phyloP scores from a whole-genome alignment of 2,888 invertebrate genomes.

The Ametastegia equiseti region DNA sequence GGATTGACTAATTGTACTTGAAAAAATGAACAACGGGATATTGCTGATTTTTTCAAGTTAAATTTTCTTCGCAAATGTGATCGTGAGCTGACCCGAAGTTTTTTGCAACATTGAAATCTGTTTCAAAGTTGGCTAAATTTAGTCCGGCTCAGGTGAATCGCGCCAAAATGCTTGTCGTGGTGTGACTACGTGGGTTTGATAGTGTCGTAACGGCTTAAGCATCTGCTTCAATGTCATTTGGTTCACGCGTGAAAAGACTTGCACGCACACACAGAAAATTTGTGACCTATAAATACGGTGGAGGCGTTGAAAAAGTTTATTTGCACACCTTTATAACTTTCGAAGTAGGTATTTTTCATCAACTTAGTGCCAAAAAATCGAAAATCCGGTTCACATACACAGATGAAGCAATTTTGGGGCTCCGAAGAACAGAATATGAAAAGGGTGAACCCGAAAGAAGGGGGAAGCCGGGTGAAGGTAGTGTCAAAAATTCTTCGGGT shows the following conservation, averaged over 20 bases:
- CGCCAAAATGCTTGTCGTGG: slow-evolving; percentile 1
- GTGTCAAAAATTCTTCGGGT: no score
- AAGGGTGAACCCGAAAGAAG: no score
- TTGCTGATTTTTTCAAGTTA: not conserved
- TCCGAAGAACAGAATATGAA: no score
- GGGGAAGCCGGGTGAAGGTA: no score
- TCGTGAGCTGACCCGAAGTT: not conserved
- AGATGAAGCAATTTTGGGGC: no score
- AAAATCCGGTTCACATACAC: not conserved
- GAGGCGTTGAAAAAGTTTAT: not conserved
- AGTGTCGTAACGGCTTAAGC: not conserved
- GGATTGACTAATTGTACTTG: no score
- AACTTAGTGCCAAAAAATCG: not conserved
- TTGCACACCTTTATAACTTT: not conserved
- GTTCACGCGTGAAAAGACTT: not conserved
- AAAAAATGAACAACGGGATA: not conserved
- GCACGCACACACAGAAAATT: not conserved
- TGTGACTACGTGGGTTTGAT: not conserved
- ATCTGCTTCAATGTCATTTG: slow-evolving; percentile 12
- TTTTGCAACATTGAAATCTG: not conserved
- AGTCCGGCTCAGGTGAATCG: not conserved
- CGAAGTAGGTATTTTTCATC: no score
- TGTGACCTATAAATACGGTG: not conserved
- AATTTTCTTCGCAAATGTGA: not conserved
- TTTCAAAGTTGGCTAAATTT: not conserved